These are phyloP conservation scores for Drosophila mimetica DNA, from an alignment of 2,888 invertebrate genomes.

Conservation along the genomic window DNA sequence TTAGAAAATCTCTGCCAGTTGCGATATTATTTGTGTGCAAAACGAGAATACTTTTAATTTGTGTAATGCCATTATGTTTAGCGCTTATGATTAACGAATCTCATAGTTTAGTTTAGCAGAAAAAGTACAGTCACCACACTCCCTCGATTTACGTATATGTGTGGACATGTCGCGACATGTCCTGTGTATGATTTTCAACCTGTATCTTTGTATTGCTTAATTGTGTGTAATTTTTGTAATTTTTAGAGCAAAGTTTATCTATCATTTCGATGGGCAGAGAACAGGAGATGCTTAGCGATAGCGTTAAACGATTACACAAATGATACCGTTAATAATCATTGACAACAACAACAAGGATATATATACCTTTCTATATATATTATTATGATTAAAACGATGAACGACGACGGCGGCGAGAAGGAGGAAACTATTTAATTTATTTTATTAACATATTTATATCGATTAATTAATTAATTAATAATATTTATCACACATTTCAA, in stretches of 20 bases:
- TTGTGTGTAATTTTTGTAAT: conserved; percentile 53
- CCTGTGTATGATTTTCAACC: conserved; percentile 37
- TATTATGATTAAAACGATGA: conserved; percentile 49
- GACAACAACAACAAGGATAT: conserved; percentile 29
- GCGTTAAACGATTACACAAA: conserved; percentile 36
- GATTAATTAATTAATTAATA: conserved; percentile 67
- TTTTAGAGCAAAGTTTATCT: conserved; percentile 22
- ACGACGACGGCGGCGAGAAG: conserved; percentile 23
- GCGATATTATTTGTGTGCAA: conserved; percentile 72
- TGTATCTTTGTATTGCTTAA: conserved; percentile 58
- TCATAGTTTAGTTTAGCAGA: conserved; percentile 40
- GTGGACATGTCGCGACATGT: conserved; percentile 8
- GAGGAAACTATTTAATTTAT: conserved; percentile 69
- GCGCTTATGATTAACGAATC: conserved; percentile 32
- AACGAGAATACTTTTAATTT: conserved; percentile 59
- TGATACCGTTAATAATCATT: conserved; percentile 39
- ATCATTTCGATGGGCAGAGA: conserved; percentile 24
- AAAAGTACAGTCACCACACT: conserved; percentile 25
- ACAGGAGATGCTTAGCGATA: conserved; percentile 22
- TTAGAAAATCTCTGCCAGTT: conserved; percentile 55
- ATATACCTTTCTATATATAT: conserved; percentile 43
- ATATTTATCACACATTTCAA: conserved; percentile 79
- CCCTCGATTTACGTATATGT: conserved; percentile 13
- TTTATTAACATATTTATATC: conserved; percentile 79
- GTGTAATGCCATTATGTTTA: conserved; percentile 53